Base-by-base conservation (phyloP, 2,113 vertebrate species). In the Petromus typicus region DNA sequence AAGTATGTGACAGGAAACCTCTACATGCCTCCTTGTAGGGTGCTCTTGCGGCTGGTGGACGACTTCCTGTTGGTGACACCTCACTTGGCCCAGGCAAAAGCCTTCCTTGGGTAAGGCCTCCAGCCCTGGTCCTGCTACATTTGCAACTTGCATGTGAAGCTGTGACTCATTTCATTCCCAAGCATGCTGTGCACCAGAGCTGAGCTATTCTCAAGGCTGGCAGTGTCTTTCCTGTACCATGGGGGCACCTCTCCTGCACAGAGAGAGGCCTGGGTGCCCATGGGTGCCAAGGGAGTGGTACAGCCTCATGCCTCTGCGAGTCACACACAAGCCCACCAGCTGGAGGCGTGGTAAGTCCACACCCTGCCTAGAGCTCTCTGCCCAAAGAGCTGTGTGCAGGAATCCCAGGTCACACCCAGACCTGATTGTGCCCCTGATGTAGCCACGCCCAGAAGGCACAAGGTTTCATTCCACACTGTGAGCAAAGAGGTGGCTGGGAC, bases 21-120 rank as follows among this genome's bases (percentile, higher is more conserved):
- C 32, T 25, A 23, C 1, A 0, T 63, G 22, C 88, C 59, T 66
- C 95, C 37, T 69, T 17, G 23, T 92, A 99, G 99, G 94, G 91
- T 99, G 97, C 97, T 99, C 43, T 98, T 99, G 98, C 99, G 99
- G 71, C 96, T 99, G 91, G 98, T 99, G 75, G 99, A 99, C 66
- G 99, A 99, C 93, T 99, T 99, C 90, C 98, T 99, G 95, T 98
- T 99, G 61, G 98, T 99, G 93, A 99, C 99, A 0, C 99, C 99
- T 30, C 98, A 99, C 95, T 97, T 99, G 71, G 79, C 57, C 1
- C 98, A 98, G 92, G 99, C 99, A 27, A 98, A 98, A 93, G 85
- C 91, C 25, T 99, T 99, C 91, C 98, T 99, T 27, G 99, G 98
- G 99, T 99, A 43, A 82, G 92, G n/a, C 0, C 40, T 32, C 1